These are phyloP conservation scores for Grantiella picta DNA, from an alignment of 2,113 vertebrate genomes.

Conservation along the genomic window DNA sequence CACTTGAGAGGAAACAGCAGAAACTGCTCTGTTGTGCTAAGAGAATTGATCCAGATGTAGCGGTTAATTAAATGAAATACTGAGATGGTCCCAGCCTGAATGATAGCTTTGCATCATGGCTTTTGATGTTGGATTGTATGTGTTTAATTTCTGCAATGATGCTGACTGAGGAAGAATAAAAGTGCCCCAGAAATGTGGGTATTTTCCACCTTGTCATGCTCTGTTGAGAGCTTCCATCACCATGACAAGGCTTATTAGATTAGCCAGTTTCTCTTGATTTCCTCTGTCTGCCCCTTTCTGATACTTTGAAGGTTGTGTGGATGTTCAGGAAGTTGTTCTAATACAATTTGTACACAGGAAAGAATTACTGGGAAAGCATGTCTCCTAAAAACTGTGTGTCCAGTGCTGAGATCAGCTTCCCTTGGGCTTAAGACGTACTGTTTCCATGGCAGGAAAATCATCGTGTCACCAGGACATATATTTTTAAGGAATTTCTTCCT, in stretches of 20 bases:
- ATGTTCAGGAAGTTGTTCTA: neutral
- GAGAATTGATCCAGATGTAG: conserved; percentile 42
- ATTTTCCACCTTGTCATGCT: conserved; percentile 46
- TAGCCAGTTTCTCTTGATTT: conserved; percentile 31
- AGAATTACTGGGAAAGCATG: neutral
- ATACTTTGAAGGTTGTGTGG: conserved; percentile 10
- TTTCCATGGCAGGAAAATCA: neutral
- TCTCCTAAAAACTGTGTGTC: neutral
- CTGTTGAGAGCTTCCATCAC: conserved; percentile 10
- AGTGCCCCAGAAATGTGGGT: neutral
- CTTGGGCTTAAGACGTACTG: neutral
- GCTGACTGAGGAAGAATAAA: neutral
- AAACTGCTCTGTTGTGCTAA: neutral
- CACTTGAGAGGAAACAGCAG: conserved; percentile 20
- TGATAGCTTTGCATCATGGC: neutral
- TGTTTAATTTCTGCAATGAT: neutral
- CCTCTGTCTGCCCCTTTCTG: neutral
- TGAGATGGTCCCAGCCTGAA: neutral
- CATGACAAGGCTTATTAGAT: conserved; percentile 44
- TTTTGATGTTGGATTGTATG: neutral
- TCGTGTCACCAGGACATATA: fast-evolving
- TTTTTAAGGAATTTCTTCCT: neutral
- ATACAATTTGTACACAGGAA: neutral
- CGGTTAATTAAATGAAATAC: conserved; percentile 32
- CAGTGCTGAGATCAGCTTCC: neutral